These are phyloP conservation scores for Drosophila sp. DNA, from an alignment of 1,140 invertebrate genomes.

Conservation along the genomic window DNA sequence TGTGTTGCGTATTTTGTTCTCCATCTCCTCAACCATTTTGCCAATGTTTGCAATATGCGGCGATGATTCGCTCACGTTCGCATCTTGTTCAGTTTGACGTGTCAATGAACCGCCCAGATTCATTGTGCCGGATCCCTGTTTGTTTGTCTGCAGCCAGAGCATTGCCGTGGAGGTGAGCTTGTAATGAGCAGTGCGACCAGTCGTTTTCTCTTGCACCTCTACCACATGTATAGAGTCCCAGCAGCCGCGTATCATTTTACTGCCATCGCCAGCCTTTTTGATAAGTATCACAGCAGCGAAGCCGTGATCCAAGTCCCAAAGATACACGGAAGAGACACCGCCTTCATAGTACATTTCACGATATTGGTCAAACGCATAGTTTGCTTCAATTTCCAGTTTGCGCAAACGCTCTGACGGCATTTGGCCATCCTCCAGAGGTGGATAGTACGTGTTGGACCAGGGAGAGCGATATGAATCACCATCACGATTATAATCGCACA, in stretches of 20 bases:
- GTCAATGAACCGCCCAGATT: constrained; percentile 99
- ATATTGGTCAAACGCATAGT: constrained; percentile 99
- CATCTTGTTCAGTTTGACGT: constrained; percentile 97
- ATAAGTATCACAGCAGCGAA: constrained; percentile 99
- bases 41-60: constrained; percentile 99
- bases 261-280: constrained; percentile 98
- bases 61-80: constrained; percentile 93
- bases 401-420: constrained; percentile 98
- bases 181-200: constrained; percentile 97
- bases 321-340: constrained; percentile 99
- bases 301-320: constrained; percentile 99
- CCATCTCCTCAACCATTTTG: constrained; percentile 98
- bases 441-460: constrained; percentile 99
- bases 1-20: constrained; percentile 99
- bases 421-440: constrained; percentile 98
- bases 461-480: constrained; percentile 99
- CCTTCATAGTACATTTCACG: constrained; percentile 99
- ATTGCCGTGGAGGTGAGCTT: constrained; percentile 99
- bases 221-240: constrained; percentile 99
- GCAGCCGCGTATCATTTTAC: constrained; percentile 98
- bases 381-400: constrained; percentile 98
- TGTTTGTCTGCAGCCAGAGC: constrained; percentile 99
- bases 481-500: constrained; percentile 99
- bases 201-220: constrained; percentile 98
- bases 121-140: constrained; percentile 98